Conservation (phyloP, 2,888 invertebrate species). For the Psylliodes chrysocephalus region DNA sequence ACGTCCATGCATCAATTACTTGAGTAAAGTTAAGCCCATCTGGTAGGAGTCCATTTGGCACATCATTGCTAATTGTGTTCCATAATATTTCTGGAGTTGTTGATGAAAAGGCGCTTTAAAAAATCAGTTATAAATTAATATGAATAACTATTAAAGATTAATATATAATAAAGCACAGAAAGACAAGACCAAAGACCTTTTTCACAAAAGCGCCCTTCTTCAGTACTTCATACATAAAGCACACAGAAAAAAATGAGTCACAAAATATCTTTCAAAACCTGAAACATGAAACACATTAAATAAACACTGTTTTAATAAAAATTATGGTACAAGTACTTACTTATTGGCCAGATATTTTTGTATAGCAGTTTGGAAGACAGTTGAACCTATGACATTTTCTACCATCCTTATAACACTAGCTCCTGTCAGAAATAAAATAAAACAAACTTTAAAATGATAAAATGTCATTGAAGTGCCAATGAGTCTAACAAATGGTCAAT, state of each 20-base stretch:
- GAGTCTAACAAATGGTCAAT: no score
- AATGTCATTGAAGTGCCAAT: no score
- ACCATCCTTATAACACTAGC: conserved; percentile 73
- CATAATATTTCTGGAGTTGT: conserved; percentile 68
- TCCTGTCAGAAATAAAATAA: conserved; percentile 44
- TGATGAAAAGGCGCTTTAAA: conserved; percentile 60
- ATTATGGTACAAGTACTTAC: no score
- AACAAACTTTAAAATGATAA: no score
- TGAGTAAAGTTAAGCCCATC: conserved; percentile 26
- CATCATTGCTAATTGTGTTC: conserved; percentile 60
- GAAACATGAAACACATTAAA: background rate
- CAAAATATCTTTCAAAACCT: no score
- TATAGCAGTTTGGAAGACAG: conserved; percentile 68
- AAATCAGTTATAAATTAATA: background rate
- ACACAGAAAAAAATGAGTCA: no score
- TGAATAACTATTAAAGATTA: no score
- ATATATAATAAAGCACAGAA: no score
- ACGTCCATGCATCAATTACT: conserved; percentile 72
- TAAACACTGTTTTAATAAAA: background rate
- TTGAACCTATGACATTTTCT: conserved; percentile 69
- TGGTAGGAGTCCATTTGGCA: conserved; percentile 34
- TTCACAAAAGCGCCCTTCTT: no score
- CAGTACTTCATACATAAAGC: no score
- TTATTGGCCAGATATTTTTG: conserved; percentile 66
- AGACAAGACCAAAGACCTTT: no score